phyloP scores from a whole-genome alignment of 1,140 invertebrate species.

The Conopomorpha cramerella region DNA sequence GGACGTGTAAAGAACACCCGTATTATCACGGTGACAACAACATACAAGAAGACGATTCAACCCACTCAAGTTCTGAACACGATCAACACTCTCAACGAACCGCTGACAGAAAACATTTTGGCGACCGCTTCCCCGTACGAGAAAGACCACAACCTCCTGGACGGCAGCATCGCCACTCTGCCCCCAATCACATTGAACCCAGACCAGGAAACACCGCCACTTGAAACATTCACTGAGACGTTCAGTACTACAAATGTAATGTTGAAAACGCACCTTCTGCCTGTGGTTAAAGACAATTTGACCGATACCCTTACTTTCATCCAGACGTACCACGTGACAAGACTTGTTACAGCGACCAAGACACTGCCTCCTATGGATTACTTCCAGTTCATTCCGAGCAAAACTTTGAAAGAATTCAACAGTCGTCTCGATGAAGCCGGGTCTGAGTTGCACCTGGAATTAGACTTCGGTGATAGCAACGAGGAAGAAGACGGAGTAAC shows the following conservation, averaged over 20 bases:
- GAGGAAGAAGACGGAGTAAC: conserved; percentile 70
- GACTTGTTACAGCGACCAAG: conserved; percentile 84
- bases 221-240: conserved; percentile 88
- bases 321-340: conserved; percentile 85
- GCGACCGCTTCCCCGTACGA: conserved; percentile 75
- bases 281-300: conserved; percentile 74
- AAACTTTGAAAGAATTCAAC: conserved; percentile 87
- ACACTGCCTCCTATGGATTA: conserved; percentile 85
- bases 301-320: conserved; percentile 79
- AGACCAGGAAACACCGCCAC: conserved; percentile 75
- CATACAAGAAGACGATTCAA: conserved; percentile 75
- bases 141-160: conserved; percentile 71
- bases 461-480: conserved; percentile 83
- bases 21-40: conserved; percentile 83
- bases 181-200: conserved; percentile 77
- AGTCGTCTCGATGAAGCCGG: conserved; percentile 85
- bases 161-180: conserved; percentile 79
- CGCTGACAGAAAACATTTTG: conserved; percentile 84
- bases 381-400: conserved; percentile 84
- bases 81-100: conserved; percentile 67
- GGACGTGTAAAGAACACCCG: conserved; percentile 85
- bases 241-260: conserved; percentile 87
- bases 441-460: conserved; percentile 80
- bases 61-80: conserved; percentile 63
- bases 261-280: conserved; percentile 84